Base-by-base conservation (phyloP, 2,888 invertebrate genomes). In the Limnephilus marmoratus region DNA sequence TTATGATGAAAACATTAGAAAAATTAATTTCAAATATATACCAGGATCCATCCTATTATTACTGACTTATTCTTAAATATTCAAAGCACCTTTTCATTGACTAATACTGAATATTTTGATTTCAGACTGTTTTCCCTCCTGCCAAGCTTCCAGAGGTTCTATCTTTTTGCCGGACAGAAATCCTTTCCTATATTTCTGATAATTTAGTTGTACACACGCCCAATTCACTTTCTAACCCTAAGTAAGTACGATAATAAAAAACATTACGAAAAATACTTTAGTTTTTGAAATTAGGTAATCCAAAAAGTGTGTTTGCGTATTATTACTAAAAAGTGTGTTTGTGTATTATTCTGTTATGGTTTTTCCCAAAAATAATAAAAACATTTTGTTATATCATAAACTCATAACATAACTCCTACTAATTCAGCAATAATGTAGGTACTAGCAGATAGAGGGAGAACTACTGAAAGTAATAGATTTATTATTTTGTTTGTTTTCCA, bases 91-190 rank as follows among this genome's bases (percentile, higher is more conserved):
- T 5, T 49, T 49, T 15, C 3, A 49, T 49, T 18, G 53, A 68
- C 53, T 68, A 24, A 18, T 68, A 24, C 24, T 68, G 13, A 5
- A 7, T 68, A 5, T 18, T 68, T 68, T 68, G 5, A 92, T 95
- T 95, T 93, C 95, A 97, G 97, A 96, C 96, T 92, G 98, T 98
- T 0, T 99, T 99, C 95, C 97, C 98, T 0, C 96, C 97, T 12
- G 97, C 96, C 88, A 99, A 99, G 95, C 96, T 98, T 90, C 96
- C 97, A 3, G 98, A 98, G 94, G 99, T 98, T 15, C 96, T 99
- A 90, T 95, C 97, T 9, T 98, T 98, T 95, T 99, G 98, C 95
- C 98, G 98, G 94, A 96, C 96, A 83, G 99, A 99, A 95, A 97
- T 99, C 92, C 94, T 98, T 49, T 96, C 96, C 45, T 97, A 97